Percentiles rank a stretch among this genome's conserved stretches.
Evolutionary conservation across 2,797 vertebrate species (phyloP).

Genomic region (Channa striata): DNA sequence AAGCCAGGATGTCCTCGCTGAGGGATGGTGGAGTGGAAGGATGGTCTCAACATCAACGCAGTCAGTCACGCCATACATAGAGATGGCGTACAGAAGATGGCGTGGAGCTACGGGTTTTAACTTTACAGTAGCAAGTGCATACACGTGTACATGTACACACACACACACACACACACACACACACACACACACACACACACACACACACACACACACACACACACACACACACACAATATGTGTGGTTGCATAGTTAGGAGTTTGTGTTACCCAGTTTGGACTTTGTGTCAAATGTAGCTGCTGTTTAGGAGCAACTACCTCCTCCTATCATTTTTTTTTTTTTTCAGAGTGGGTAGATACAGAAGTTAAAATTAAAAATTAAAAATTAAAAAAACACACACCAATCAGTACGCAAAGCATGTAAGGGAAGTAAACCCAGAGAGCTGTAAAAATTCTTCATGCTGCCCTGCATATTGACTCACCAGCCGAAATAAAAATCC

Average conservation of each 20-base stretch:
- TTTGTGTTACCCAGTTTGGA: conserved; percentile 75
- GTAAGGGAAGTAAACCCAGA: conserved; percentile 44
- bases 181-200: conserved; percentile 33
- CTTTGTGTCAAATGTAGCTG: conserved; percentile 43
- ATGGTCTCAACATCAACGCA: conserved; percentile 53
- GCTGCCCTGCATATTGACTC: conserved; percentile 42
- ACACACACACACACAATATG: conserved; percentile 30
- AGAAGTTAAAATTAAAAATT: no score
- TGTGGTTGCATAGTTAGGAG: conserved; percentile 53
- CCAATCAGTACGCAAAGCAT: conserved; percentile 26
- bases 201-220: conserved; percentile 19
- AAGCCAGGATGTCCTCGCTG: conserved; percentile 80
- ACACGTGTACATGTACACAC: conserved; percentile 12
- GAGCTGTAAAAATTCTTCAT: conserved; percentile 27
- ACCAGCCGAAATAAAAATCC: conserved; percentile 53
- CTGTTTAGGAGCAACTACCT: conserved; percentile 45
- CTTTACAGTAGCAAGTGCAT: conserved; percentile 18
- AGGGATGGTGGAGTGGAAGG: conserved; percentile 66
- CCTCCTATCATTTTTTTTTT: conserved; percentile 23
- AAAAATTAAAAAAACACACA: conserved; percentile 26
- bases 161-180: conserved; percentile 22
- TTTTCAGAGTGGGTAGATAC: background rate
- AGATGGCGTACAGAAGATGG: conserved; percentile 71
- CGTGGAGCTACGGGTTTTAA: conserved; percentile 68
- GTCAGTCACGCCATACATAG: conserved; percentile 46